Evolutionary conservation across 2,888 invertebrate species (phyloP).

Genomic region (Schizaphis graminum): DNA sequence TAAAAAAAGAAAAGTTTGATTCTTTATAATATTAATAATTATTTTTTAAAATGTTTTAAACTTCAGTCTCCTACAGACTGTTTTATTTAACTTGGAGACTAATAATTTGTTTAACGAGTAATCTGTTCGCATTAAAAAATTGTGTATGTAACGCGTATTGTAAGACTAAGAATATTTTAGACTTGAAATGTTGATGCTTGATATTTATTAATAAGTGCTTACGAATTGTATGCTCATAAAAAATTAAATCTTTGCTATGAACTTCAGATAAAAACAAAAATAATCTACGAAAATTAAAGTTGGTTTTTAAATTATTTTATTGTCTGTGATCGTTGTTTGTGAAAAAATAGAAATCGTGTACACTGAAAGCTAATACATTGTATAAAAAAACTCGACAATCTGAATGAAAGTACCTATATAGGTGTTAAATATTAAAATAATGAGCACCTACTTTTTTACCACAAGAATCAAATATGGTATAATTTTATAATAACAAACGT

Average conservation of each 20-base stretch:
- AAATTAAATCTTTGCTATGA: neutral
- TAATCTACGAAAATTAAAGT: neutral
- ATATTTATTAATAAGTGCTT: neutral
- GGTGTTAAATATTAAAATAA: neutral
- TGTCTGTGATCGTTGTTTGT: neutral
- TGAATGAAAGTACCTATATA: neutral
- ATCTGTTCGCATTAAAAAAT: neutral
- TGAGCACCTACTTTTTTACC: neutral
- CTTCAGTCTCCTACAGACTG: neutral
- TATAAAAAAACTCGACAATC: neutral
- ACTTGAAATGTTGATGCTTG: neutral
- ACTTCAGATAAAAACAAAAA: neutral
- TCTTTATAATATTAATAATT: neutral
- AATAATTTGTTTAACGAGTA: neutral
- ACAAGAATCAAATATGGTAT: neutral
- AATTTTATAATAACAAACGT: neutral
- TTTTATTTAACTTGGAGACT: neutral
- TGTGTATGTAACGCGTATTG: neutral
- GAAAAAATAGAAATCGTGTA: slow-evolving; percentile 10
- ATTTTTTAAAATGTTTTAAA: neutral
- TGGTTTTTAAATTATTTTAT: neutral
- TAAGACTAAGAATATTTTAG: neutral
- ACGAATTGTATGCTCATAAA: neutral
- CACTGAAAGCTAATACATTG: neutral
- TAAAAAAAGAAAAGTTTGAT: neutral